Evolutionary conservation across 2,797 vertebrate genomes (phyloP).

Genomic region (Catostomus latipinnis): DNA sequence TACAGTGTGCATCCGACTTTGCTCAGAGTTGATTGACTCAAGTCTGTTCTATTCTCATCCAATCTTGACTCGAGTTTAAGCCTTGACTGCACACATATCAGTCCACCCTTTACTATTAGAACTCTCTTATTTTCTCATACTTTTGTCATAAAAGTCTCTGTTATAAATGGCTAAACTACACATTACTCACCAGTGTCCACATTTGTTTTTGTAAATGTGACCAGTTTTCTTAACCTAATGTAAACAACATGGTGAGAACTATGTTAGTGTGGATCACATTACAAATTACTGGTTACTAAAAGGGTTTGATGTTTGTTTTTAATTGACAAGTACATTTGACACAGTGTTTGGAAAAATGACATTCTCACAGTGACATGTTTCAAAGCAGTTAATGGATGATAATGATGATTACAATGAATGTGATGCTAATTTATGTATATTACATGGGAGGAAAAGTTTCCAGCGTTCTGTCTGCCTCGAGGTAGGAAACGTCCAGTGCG

Average conservation of each 20-base stretch:
- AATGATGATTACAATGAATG: conserved; percentile 17
- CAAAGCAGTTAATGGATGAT: not conserved
- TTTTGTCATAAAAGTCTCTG: not conserved
- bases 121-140: not conserved
- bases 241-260: not conserved
- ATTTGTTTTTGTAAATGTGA: not conserved
- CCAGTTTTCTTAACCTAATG: conserved; percentile 1
- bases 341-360: conserved; percentile 12
- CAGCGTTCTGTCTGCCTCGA: conserved; percentile 28
- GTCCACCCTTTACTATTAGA: not conserved
- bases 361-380: conserved; percentile 21
- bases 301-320: conserved; percentile 28
- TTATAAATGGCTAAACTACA: not conserved
- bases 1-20: too few relatives aligned
- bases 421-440: conserved; percentile 24
- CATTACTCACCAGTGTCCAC: not conserved
- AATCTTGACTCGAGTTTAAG: too few relatives aligned
- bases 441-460: conserved; percentile 31
- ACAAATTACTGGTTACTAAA: conserved; percentile 20
- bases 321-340: conserved; percentile 1
- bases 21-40: too few relatives aligned
- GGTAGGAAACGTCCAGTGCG: conserved; percentile 46
- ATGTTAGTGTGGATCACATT: conserved; percentile 13
- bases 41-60: too few relatives aligned
- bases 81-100: too few relatives aligned